These are phyloP conservation scores for Patella depressa DNA, from an alignment of 2,888 invertebrate species.

Conservation along the genomic window DNA sequence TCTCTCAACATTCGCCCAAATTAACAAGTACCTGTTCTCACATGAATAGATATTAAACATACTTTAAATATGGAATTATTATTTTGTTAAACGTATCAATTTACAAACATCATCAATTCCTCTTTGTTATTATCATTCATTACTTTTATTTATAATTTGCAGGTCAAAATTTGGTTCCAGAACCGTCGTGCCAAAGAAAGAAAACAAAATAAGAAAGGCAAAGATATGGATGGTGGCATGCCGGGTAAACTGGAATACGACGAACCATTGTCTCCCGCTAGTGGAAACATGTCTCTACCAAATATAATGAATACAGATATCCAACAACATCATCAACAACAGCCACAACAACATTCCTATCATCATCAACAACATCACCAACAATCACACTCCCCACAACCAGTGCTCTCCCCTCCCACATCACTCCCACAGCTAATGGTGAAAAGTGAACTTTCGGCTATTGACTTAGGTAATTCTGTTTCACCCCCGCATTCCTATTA, in stretches of 20 bases:
- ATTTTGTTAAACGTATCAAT: no score
- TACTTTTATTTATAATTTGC: conserved; percentile 9
- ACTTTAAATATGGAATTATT: no score
- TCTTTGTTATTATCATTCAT: not conserved
- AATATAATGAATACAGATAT: not conserved
- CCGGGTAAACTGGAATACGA: not conserved
- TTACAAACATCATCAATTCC: no score
- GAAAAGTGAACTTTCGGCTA: conserved; percentile 6
- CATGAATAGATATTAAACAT: no score
- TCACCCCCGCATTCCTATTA: no score
- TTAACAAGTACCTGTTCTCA: no score
- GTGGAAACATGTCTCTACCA: not conserved
- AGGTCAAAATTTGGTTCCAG: conserved; percentile 66
- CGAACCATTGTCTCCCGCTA: not conserved
- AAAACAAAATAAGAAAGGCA: conserved; percentile 84
- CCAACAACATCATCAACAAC: not conserved
- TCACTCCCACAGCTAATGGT: not conserved
- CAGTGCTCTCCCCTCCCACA: not conserved
- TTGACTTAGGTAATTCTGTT: not conserved
- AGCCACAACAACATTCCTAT: not conserved
- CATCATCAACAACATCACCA: not conserved
- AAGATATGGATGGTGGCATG: not conserved
- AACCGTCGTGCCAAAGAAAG: conserved; percentile 77
- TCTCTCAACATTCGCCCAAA: no score
- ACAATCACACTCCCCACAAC: not conserved